A percentile compares a stretch with the other conserved stretches of the same genome.
These are phyloP conservation scores for Sebastes baramenuke DNA, from an alignment of 2,797 vertebrate species.

Conservation along the genomic window DNA sequence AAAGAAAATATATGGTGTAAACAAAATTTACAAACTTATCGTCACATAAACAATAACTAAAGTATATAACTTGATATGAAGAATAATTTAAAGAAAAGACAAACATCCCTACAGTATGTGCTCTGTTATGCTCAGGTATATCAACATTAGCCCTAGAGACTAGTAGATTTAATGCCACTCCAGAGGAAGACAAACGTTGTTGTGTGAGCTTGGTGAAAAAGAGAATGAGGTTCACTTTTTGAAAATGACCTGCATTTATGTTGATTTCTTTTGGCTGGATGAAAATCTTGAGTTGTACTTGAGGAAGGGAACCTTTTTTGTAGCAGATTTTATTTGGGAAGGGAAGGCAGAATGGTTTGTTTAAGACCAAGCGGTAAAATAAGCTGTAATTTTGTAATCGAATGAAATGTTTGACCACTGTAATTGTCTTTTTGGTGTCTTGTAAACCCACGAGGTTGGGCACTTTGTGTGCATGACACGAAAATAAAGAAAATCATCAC, in stretches of 20 bases:
- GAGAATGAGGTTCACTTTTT: not conserved
- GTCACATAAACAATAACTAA: too few relatives aligned
- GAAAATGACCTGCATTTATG: not conserved
- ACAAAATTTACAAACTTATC: too few relatives aligned
- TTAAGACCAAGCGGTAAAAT: not conserved
- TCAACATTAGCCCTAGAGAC: too few relatives aligned
- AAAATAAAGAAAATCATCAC: not conserved
- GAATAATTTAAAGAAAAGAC: too few relatives aligned
- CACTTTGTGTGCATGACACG: not conserved
- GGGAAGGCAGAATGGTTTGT: not conserved
- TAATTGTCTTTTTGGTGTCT: not conserved
- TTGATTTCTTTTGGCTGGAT: not conserved
- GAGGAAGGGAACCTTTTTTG: not conserved
- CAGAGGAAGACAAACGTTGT: too few relatives aligned
- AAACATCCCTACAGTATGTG: too few relatives aligned
- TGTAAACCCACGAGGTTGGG: not conserved
- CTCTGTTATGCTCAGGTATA: too few relatives aligned
- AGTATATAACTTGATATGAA: too few relatives aligned
- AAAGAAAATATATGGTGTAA: too few relatives aligned
- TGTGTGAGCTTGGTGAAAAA: too few relatives aligned
- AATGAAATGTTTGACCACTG: not conserved
- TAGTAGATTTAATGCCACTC: too few relatives aligned
- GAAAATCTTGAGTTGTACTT: not conserved
- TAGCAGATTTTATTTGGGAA: not conserved
- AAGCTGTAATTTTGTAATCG: not conserved